A percentile compares a stretch with the other conserved stretches of the same genome.
Conservation (phyloP, 2,888 invertebrate species). For the Perizoma flavofasciatum region DNA sequence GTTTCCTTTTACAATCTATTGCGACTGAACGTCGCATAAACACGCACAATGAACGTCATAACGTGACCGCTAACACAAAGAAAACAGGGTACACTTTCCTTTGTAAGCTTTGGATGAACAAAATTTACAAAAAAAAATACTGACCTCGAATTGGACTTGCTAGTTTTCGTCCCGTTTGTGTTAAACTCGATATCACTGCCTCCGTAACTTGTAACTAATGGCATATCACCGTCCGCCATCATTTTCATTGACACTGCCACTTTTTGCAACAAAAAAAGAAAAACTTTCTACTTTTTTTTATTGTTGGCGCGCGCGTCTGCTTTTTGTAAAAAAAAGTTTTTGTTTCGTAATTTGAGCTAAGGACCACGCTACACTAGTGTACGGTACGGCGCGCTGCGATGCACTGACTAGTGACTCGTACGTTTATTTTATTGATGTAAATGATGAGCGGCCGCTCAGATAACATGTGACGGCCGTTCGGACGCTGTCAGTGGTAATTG, state of each 20-base stretch:
- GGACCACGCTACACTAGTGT: conserved; percentile 39
- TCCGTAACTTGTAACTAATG: conserved; percentile 73
- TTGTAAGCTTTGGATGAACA: conserved; percentile 12
- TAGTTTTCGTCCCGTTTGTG: conserved; percentile 70
- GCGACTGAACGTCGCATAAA: conserved; percentile 16
- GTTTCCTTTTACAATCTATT: conserved; percentile 34
- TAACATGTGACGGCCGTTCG: conserved; percentile 68
- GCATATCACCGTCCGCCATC: conserved; percentile 78
- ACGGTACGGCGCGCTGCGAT: conserved; percentile 53
- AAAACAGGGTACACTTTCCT: conserved; percentile 19
- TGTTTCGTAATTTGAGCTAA: conserved; percentile 24
- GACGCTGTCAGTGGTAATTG: conserved; percentile 74
- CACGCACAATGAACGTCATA: conserved; percentile 7
- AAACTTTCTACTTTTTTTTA: conserved; percentile 5
- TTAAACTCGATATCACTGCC: conserved; percentile 74
- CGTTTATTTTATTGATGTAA: conserved; percentile 73
- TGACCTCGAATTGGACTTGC: conserved; percentile 74
- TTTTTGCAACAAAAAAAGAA: conserved; percentile 42
- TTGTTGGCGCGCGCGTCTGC: conserved; percentile 1
- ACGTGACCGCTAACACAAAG: conserved; percentile 13
- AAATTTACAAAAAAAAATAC: conserved; percentile 43
- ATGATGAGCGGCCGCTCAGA: conserved; percentile 68
- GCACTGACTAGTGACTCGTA: conserved; percentile 56
- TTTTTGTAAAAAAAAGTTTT: conserved; percentile 23
- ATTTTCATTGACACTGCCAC: conserved; percentile 45